Conservation (phyloP, 2,113 vertebrate species). For the Xiphophorus hellerii region DNA sequence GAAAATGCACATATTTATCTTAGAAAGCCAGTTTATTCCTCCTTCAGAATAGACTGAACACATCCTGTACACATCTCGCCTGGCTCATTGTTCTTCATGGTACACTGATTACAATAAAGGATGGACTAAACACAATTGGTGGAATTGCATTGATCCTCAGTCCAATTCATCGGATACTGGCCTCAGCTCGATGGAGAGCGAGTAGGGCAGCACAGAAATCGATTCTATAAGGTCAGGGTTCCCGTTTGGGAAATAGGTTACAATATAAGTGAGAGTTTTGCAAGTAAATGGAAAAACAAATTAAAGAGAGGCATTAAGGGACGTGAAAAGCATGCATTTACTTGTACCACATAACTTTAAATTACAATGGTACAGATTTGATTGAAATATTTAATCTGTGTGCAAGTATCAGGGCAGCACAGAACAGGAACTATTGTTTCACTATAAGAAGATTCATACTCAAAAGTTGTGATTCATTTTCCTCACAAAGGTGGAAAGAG, state of each 20-base stretch:
- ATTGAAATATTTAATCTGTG: not conserved
- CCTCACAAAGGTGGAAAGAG: not conserved
- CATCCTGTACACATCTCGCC: conserved; percentile 14
- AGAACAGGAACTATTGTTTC: not conserved
- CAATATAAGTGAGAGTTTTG: conserved; percentile 17
- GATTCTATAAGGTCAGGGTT: conserved; percentile 46
- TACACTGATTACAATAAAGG: conserved; percentile 63
- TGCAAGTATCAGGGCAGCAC: not conserved
- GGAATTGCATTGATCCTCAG: conserved; percentile 61
- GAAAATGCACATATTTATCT: too few relatives aligned
- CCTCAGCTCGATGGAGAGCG: conserved; percentile 35
- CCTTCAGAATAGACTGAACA: conserved; percentile 22
- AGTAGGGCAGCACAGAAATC: conserved; percentile 43
- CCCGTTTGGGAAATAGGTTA: conserved; percentile 40
- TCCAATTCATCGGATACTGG: conserved; percentile 61
- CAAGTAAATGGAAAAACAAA: not conserved
- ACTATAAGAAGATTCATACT: not conserved
- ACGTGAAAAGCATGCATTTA: not conserved
- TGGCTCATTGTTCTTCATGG: conserved; percentile 46
- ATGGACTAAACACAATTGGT: conserved; percentile 57
- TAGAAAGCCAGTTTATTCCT: conserved; percentile 37
- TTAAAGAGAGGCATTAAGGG: not conserved
- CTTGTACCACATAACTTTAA: not conserved
- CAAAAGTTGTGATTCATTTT: not conserved
- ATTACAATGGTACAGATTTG: not conserved